Evolutionary conservation across 2,797 vertebrate genomes (phyloP).

Genomic region (Gambusia yucatana): DNA sequence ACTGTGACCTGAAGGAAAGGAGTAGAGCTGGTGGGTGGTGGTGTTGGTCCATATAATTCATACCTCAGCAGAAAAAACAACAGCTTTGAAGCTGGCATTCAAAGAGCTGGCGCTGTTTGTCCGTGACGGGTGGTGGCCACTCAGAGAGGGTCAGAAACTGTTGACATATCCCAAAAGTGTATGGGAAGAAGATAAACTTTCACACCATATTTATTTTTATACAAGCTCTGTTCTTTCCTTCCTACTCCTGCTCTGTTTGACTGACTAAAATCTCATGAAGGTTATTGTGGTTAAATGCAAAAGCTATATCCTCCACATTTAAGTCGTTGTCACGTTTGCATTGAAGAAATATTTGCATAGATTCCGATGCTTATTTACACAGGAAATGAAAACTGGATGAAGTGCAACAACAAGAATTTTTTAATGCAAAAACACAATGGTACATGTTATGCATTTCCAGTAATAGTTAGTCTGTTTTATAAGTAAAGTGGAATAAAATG

Average conservation of each 20-base stretch:
- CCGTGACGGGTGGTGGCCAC: conserved; percentile 5
- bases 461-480: neutral
- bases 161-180: conserved; percentile 6
- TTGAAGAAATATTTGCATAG: neutral
- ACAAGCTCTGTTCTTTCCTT: neutral
- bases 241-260: neutral
- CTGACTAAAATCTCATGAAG: neutral
- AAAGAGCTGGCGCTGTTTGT: conserved; percentile 45
- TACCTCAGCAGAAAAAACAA: conserved; percentile 27
- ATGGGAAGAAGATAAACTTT: neutral
- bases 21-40: conserved; percentile 28
- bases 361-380: neutral
- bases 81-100: conserved; percentile 62
- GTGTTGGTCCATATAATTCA: conserved; percentile 54
- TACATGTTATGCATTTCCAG: neutral
- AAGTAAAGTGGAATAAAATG: neutral
- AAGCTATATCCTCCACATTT: neutral
- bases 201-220: neutral
- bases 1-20: neutral
- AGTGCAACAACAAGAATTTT: neutral
- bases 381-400: neutral
- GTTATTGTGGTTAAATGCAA: neutral
- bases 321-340: neutral
- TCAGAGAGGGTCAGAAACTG: neutral
- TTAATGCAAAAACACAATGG: neutral